Evolutionary conservation across 2,797 vertebrate species (phyloP), one percentile per base, ranked within the genome.

Genomic region (Crenuchus spilurus): DNA sequence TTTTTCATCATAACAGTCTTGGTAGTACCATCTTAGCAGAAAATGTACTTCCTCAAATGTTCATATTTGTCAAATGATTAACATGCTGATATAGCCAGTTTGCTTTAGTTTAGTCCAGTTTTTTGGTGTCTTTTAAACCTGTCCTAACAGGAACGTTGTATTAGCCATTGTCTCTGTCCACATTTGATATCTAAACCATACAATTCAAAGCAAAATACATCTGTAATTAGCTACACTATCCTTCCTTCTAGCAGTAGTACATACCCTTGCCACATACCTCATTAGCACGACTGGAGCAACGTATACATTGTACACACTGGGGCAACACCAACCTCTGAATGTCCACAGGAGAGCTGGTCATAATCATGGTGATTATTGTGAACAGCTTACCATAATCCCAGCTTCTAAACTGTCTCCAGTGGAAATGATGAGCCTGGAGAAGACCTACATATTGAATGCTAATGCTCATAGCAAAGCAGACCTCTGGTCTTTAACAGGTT

Each of bases 331-430:
- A 30, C n/a, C 54, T 57, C 54, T 33, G 28, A 33, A 35, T 30
- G 8, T 33, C 54, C 54, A 35, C 30, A 8, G 30, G 14, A 57
- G 54, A 30, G 24, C 60, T 55, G 13, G 28, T 52, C 37, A 49
- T 57, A 18, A 33, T 49, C 41, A 3, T 22, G 16, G 37, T 24
- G 48, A 73, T 64, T 62, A 73, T 63, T 52, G 26, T 52, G 49
- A 54, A 54, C 60, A 55, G 13, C 37, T 72, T 72, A 54, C 26
- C 5, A 2, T 72, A 63, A 63, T 72, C 70, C 42, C 42, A 20
- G 52, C 41, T 20, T 39, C 57, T 48, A 10, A 49, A 62, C 28
- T 28, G 55, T 44, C 48, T 54, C 10, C 20, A 60, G 6, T n/a
- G 0, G 0, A 2, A 6, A 11, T 30, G 1, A 33, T 51, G 8